phyloP scores from a whole-genome alignment of 2,888 invertebrate genomes.

The Philereme transversata region DNA sequence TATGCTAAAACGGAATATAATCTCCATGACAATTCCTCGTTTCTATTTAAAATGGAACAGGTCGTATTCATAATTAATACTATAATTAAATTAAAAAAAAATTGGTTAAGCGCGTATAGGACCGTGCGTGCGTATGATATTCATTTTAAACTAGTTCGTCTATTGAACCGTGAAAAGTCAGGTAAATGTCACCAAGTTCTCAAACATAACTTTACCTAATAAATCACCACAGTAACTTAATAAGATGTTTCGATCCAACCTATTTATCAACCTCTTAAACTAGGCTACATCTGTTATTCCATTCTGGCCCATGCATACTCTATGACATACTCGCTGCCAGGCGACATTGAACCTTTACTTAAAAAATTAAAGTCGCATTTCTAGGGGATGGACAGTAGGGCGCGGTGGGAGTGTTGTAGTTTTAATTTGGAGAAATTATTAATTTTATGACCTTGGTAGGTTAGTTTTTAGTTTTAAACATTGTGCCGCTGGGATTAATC shows the following conservation, averaged over 20 bases:
- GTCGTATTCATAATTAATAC: no score
- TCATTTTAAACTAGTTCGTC: no score
- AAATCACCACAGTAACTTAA: no score
- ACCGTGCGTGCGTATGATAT: no score
- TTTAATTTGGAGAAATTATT: conserved; percentile 17
- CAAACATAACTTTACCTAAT: no score
- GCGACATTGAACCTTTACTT: conserved; percentile 18
- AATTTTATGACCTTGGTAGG: conserved; percentile 16
- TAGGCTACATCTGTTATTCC: conserved; percentile 31
- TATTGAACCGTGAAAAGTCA: no score
- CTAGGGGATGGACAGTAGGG: conserved; percentile 15
- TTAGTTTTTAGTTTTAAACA: neutral
- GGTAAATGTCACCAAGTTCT: no score
- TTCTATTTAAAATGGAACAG: no score
- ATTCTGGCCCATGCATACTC: conserved; percentile 20
- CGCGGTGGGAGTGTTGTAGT: conserved; percentile 15
- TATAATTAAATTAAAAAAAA: no score
- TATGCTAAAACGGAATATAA: no score
- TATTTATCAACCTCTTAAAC: conserved; percentile 14
- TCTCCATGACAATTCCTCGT: no score
- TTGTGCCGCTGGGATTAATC: neutral
- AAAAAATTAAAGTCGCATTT: conserved; percentile 27
- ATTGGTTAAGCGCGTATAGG: no score
- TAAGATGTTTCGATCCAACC: conserved; percentile 10
- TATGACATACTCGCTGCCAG: conserved; percentile 11